Base-by-base conservation (phyloP, 2,113 vertebrate species). In the Pseudorectes ferrugineus region DNA sequence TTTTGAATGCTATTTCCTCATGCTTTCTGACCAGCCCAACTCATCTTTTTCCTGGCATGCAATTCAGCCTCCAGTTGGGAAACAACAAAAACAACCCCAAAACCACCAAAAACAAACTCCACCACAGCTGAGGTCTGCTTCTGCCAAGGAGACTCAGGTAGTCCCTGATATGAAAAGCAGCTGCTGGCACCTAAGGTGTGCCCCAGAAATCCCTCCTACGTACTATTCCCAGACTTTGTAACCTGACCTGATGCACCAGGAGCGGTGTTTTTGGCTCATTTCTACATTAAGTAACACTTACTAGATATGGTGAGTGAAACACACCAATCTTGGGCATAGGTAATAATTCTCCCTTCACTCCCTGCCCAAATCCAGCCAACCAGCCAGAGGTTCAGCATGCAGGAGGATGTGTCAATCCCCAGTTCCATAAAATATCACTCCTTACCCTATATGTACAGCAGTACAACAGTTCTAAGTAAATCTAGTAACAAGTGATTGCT, bases 371-470 rank as follows among this genome's bases (percentile, higher is more conserved):
- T 79, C 13, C 18, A 66, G 24, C 9, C 2, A 3, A 38, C 8
- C 28, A 75, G 36, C 4, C 49, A 67, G 31, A 84, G 7, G 23
- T 71, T 82, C 48, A 68, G n/a, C 49, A 25, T 14, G 7, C 52
- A 62, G 29, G 28, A 81, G 29, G 11, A 48, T 21, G 22, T 2
- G 1, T 13, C 1, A 1, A 72, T 63, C 20, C 11, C 8, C 0
- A 0, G 13, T 25, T 43, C 42, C 4, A 2, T 38, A 38, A 89
- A 38, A 8, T 28, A 17, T 63, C 40, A 23, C 55, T 77, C 13
- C 24, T 74, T 51, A 62, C 10, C 25, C 28, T 45, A 2, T 28
- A 46, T 46, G 74, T 61, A 59, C 23, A 63, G 23, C 43, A 55
- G 11, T 63, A 54, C 55, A 77, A 49, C 19, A 45, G 33, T 22